Base-by-base conservation (phyloP, 2,797 vertebrate species). In the Gymnoscopelus braueri region DNA sequence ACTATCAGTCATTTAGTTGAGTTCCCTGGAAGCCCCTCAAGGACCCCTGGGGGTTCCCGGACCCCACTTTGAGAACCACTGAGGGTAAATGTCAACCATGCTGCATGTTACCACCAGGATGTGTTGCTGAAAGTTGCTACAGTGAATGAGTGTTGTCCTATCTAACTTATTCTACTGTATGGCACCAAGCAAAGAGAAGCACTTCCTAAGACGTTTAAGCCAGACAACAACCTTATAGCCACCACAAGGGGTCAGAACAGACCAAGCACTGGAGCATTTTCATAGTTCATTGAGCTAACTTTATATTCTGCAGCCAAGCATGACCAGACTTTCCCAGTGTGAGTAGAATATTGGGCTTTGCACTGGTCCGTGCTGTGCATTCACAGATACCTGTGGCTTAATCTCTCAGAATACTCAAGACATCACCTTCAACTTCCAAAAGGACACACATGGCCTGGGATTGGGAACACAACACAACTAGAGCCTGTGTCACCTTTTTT, bases 161-260 rank as follows among this genome's bases (percentile, higher is more conserved):
- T 19, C 19, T 19, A 19, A 19, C 19, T 19, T 19, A 19, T 19
- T 19, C 19, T 19, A 19, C 19, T 19, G 19, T 19, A 19, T 19
- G 19, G 19, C 19, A 19, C 19, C 19, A 19, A 19, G 19, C 19
- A 19, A 19, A 1, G 19, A 19, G 19, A 19, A 1, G 19, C 19
- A 1, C 19, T 19, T 19, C 19, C 19, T 19, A 49, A 13, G 49
- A 10, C 5, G 9, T 7, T 6, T 50, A 50, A 10, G 49, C 49
- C 14, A n/a, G 49, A 50, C 49, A 50, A 14, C 49, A 13, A 12
- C 49, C 3, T 69, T 70, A 53, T n/a, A 47, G 64, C 89, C 74
- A 95, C 84, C 79, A 98, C 39, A 44, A 44, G 95, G 80, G 95
- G 87, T 83, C 85, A 71, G 74, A 78, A 70, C 58, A 65, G 2